These are phyloP conservation scores for Plebejus anna DNA, from an alignment of 2,888 invertebrate genomes.

Conservation along the genomic window DNA sequence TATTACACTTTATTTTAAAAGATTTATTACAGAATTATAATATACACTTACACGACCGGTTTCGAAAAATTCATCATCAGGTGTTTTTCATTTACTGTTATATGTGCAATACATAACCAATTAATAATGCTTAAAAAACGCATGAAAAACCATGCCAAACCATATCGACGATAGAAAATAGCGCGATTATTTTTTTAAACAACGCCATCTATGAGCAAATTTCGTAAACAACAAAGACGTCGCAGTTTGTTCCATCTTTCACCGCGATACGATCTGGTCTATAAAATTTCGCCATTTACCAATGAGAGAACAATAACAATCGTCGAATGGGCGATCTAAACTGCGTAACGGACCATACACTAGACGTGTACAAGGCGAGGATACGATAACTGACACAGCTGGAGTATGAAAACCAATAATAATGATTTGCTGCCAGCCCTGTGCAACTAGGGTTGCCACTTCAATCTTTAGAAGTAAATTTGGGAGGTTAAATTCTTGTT, in stretches of 20 bases:
- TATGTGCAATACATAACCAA: too few species aligned
- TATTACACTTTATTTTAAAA: too few species aligned
- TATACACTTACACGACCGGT: too few species aligned
- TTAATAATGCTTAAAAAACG: too few species aligned
- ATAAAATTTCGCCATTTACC: conserved; percentile 23
- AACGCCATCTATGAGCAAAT: not conserved
- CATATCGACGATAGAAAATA: too few species aligned
- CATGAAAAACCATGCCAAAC: too few species aligned
- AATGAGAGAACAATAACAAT: conserved; percentile 27
- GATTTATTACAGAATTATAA: too few species aligned
- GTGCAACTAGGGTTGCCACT: conserved; percentile 27
- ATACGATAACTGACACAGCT: conserved; percentile 36
- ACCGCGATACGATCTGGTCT: not conserved
- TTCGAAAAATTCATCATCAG: too few species aligned
- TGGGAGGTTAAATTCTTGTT: too few species aligned
- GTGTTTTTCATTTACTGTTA: too few species aligned
- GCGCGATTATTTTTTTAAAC: not conserved
- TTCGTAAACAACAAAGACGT: conserved; percentile 3
- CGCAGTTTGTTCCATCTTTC: not conserved
- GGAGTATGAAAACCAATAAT: conserved; percentile 38
- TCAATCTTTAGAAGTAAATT: not conserved
- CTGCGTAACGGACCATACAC: conserved; percentile 34
- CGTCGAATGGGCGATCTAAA: conserved; percentile 30
- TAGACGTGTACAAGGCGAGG: conserved; percentile 33
- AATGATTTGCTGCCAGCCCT: conserved; percentile 37